Base-by-base conservation (phyloP, 1,140 invertebrate genomes). In the Atopsyche davidsoni region DNA sequence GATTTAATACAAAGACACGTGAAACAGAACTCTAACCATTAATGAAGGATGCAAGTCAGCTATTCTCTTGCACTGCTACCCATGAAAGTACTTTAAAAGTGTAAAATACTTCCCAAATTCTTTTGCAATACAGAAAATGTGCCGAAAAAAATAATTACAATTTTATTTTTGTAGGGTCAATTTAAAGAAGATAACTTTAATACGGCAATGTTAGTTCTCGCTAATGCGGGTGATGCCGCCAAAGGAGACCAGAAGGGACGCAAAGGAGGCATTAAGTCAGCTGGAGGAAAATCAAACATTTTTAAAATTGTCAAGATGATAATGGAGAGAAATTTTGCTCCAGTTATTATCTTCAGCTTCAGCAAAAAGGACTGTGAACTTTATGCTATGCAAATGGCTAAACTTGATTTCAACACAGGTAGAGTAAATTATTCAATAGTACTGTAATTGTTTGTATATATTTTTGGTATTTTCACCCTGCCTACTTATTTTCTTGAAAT, bases 241-340 rank as follows among this genome's bases (percentile, higher is more conserved):
- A 83, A 87, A 72, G 83, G 88, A 1, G 88, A 89, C 60, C 76
- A 79, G 63, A 79, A 80, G 51, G 86, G 86, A 1, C 77, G 84
- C 0, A 82, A 79, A 61, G 81, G 83, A 1, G 84, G 82, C 19
- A 66, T 79, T 52, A 78, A 73, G 44, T 79, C 69, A 31, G 79
- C 77, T 22, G 77, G 81, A 54, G 82, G 81, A 18, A 75, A 82
- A 63, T 84, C 89, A 0, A 94, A 94, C 60, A 96, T 96, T 58
- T 95, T 93, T 60, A 98, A 98, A 73, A 93, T 99, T 46, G 87
- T 99, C 3, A 96, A 98, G 71, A 98, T 98, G 88, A 94, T 99
- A 18, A 96, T 98, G 89, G 96, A 99, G 65, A 74, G 92, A 35
- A 92, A 94, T 66, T 94, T 98, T 72, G 91, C 95, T 0, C 97